Percentiles rank a stretch among this genome's conserved stretches.
Evolutionary conservation across 1,140 invertebrate species (phyloP).

Genomic region (Nixonia krombeini): DNA sequence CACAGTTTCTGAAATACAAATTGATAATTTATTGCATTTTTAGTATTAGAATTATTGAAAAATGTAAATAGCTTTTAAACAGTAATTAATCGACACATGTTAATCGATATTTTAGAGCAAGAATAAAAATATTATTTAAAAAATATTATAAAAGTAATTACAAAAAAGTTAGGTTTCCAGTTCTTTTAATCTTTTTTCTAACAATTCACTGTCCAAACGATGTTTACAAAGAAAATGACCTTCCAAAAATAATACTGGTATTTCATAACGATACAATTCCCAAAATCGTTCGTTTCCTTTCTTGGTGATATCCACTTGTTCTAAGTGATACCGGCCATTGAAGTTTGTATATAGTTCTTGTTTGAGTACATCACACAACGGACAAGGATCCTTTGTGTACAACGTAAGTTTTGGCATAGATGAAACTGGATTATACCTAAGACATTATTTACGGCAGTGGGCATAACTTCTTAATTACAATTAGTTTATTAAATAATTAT

Average conservation of each 20-base stretch:
- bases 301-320: conserved; percentile 83
- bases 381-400: conserved; percentile 86
- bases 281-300: conserved; percentile 81
- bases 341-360: conserved; percentile 76
- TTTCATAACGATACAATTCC: conserved; percentile 85
- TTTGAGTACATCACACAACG: conserved; percentile 86
- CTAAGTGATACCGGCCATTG: conserved; percentile 74
- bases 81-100: too few relatives aligned
- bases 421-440: conserved; percentile 54
- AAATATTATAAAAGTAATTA: too few relatives aligned
- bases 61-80: too few relatives aligned
- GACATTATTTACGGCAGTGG: too few relatives aligned
- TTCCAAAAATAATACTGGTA: conserved; percentile 90
- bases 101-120: too few relatives aligned
- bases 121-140: too few relatives aligned
- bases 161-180: conserved; percentile 18
- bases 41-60: too few relatives aligned
- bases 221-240: conserved; percentile 89
- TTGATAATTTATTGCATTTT: too few relatives aligned
- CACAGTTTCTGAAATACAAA: too few relatives aligned
- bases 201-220: conserved; percentile 75
- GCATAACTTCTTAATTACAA: too few relatives aligned
- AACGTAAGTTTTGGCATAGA: conserved; percentile 77
- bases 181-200: conserved; percentile 68
- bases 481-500: too few relatives aligned